Evolutionary conservation across 2,797 vertebrate species (phyloP), one percentile per base, ranked within the genome.

Genomic region (Gambusia yucatana): DNA sequence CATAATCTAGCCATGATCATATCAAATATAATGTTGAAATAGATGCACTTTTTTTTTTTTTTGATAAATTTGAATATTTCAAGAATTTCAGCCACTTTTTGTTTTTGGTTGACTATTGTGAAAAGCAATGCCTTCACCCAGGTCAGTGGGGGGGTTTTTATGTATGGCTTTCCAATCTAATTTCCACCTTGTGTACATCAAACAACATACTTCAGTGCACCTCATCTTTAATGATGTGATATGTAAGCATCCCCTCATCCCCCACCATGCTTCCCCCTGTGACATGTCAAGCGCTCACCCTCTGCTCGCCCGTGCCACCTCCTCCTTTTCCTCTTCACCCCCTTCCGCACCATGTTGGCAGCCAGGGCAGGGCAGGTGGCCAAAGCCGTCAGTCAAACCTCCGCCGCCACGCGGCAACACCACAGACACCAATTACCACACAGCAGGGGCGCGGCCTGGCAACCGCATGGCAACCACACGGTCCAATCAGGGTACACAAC

Each of bases 381-480:
- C 96, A 96, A 94, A 94, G 91, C 94, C 94, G 95, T 95, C 96
- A 93, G 88, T 96, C 96, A 96, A 90, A 88, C 85, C 84, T 75
- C 84, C 83, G 83, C 91, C 90, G 93, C 92, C 94, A 92, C 90
- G 88, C 87, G 92, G 94, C 93, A 93, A 92, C 93, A 89, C 94
- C 88, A 90, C 90, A 92, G 95, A 95, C 92, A 95, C 95, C 95
- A 96, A 96, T 96, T 96, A 96, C 93, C 90, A 89, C 95, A 89
- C 96, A 95, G 96, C 94, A 88, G 96, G 94, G 95, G 95, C 86
- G 88, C 94, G 92, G 95, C 94, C 95, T 94, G 95, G 94, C 89
- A 94, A 94, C 94, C 91, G 94, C 95, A 95, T 93, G 94, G 94
- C 94, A 94, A 95, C 95, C 95, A 92, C 94, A 96, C 92, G 94